phyloP scores from a whole-genome alignment of 2,797 vertebrate genomes.

The Rhodeus uyekii region DNA sequence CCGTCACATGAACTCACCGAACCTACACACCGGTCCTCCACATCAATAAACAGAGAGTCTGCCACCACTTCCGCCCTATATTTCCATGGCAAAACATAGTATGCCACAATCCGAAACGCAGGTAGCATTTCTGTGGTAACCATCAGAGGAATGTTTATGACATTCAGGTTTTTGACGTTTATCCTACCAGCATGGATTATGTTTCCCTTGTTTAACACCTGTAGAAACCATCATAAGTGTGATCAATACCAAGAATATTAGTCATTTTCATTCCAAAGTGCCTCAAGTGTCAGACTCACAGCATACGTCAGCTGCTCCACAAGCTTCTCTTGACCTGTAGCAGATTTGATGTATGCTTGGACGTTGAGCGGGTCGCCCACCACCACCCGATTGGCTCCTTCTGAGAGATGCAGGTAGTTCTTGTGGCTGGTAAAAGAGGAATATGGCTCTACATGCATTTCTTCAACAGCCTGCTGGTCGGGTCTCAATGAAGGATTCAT shows the following conservation, averaged over 20 bases:
- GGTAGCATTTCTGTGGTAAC: conserved; percentile 77
- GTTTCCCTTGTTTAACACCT: conserved; percentile 77
- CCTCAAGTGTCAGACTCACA: conserved; percentile 61
- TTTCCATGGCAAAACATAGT: conserved; percentile 66
- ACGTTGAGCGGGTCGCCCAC: conserved; percentile 57
- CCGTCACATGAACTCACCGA: conserved; percentile 66
- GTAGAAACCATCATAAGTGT: not conserved
- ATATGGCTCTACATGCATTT: conserved; percentile 53
- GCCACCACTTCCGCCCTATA: conserved; percentile 72
- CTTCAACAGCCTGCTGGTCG: conserved; percentile 69
- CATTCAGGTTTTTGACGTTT: conserved; percentile 43
- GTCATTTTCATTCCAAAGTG: not conserved
- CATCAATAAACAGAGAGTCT: conserved; percentile 79
- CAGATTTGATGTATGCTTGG: conserved; percentile 38
- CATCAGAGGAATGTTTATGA: conserved; percentile 57
- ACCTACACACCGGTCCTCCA: conserved; percentile 74
- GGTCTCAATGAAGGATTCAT: conserved; percentile 56
- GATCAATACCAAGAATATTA: not conserved
- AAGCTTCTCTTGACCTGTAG: not conserved
- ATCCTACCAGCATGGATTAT: conserved; percentile 57
- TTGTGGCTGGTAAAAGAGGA: fast-evolving
- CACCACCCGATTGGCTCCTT: conserved; percentile 43
- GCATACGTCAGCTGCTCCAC: conserved; percentile 65
- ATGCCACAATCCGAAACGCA: conserved; percentile 78
- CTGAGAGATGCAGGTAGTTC: conserved; percentile 70